Evolutionary conservation across 2,797 vertebrate genomes (phyloP).

Genomic region (Rhodeus uyekii): DNA sequence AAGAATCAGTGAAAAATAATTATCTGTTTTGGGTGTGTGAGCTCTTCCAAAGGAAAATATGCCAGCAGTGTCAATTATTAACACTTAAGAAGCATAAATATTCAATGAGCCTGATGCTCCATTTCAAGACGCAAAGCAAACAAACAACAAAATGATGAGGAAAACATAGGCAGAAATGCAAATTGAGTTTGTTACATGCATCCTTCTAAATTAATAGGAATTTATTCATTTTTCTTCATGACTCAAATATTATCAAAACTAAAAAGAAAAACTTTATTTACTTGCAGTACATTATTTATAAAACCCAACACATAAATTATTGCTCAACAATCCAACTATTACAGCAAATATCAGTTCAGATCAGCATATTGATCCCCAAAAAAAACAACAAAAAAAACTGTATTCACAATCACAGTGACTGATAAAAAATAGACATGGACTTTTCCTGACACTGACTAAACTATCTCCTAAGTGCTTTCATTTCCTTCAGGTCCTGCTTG

Average conservation of each 20-base stretch:
- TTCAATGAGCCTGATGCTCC: slow-evolving; percentile 43
- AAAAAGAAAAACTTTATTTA: not conserved
- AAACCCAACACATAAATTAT: no score
- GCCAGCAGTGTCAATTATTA: slow-evolving; percentile 53
- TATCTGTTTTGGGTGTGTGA: slow-evolving; percentile 37
- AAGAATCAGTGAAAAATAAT: not conserved
- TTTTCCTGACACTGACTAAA: slow-evolving; percentile 56
- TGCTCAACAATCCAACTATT: not conserved
- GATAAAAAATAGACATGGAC: slow-evolving; percentile 57
- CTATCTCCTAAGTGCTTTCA: slow-evolving; percentile 58
- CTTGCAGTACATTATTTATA: not conserved
- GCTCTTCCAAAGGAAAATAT: slow-evolving; percentile 52
- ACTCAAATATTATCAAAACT: not conserved
- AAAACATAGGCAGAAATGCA: slow-evolving; percentile 31
- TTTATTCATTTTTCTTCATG: not conserved
- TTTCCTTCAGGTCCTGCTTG: slow-evolving; percentile 48
- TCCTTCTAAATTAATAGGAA: not conserved
- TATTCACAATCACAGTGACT: slow-evolving; percentile 25
- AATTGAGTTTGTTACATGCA: slow-evolving; percentile 6
- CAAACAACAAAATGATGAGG: slow-evolving; percentile 28
- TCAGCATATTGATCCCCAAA: not conserved
- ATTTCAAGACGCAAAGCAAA: slow-evolving; percentile 41
- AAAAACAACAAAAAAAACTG: no score
- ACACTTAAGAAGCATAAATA: slow-evolving; percentile 56
- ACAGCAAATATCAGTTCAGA: not conserved